Evolutionary conservation across 2,113 vertebrate genomes (phyloP).

Genomic region (Syngnathus scovelli): DNA sequence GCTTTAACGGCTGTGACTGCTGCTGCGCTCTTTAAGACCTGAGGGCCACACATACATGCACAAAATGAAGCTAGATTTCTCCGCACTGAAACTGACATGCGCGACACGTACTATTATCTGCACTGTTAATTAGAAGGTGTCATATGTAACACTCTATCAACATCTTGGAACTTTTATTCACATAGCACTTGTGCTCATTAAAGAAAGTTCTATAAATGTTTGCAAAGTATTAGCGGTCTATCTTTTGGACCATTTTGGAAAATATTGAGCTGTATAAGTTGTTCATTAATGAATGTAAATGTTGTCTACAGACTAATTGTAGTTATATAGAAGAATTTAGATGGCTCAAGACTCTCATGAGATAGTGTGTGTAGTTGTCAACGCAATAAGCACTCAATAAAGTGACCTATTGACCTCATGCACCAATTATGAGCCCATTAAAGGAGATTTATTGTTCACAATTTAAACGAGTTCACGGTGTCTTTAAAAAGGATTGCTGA

Average conservation of each 20-base stretch:
- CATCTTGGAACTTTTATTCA: conserved; percentile 19
- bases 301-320: conserved; percentile 27
- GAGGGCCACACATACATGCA: conserved; percentile 27
- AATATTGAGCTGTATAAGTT: conserved; percentile 25
- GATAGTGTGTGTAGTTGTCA: conserved; percentile 39
- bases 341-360: conserved; percentile 28
- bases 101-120: conserved; percentile 49
- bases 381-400: conserved; percentile 37
- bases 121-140: conserved; percentile 50
- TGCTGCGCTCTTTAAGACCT: conserved; percentile 88
- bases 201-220: conserved; percentile 34
- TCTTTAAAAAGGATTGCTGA: too few species aligned
- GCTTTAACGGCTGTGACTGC: conserved; percentile 90
- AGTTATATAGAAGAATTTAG: conserved; percentile 14
- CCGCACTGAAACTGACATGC: conserved; percentile 31
- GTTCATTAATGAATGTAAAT: conserved; percentile 57
- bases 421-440: not conserved
- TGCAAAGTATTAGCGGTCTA: conserved; percentile 8
- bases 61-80: conserved; percentile 24
- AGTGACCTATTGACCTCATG: conserved; percentile 18
- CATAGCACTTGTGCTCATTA: conserved; percentile 2
- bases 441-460: not conserved
- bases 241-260: conserved; percentile 14
- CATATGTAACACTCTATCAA: conserved; percentile 54
- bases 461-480: not conserved